Evolutionary conservation across 2,113 vertebrate genomes (phyloP).

Genomic region (Ctenomys sociabilis): DNA sequence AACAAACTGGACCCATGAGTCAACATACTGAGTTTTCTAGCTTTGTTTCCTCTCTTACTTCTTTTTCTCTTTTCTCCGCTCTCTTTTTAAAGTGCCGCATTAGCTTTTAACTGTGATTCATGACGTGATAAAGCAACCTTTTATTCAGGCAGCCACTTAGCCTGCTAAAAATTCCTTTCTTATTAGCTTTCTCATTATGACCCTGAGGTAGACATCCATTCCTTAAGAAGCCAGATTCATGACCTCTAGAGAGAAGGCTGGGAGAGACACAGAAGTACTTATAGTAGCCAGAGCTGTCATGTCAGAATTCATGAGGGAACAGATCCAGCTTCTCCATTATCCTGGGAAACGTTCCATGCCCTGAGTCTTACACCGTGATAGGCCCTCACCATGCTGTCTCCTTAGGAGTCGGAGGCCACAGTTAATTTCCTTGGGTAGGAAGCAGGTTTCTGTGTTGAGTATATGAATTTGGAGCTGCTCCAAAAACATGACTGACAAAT

Average conservation of each 20-base stretch:
- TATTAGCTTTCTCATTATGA: constrained; percentile 65
- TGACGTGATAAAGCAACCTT: constrained; percentile 68
- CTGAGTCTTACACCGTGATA: not conserved
- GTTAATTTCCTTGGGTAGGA: not conserved
- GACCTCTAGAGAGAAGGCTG: not conserved
- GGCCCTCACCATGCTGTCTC: accelerated
- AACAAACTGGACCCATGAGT: not conserved
- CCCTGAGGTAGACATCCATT: not conserved
- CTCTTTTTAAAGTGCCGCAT: not conserved
- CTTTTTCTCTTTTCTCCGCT: not conserved
- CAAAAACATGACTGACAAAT: not conserved
- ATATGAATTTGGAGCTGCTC: not conserved
- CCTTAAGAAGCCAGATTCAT: not conserved
- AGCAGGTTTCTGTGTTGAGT: not conserved
- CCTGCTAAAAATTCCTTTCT: constrained; percentile 56
- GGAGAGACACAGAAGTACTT: not conserved
- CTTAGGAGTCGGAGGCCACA: not conserved
- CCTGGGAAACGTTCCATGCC: not conserved
- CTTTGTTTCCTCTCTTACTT: not conserved
- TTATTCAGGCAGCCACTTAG: constrained; percentile 63
- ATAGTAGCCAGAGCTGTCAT: not conserved
- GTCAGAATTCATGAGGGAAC: not conserved
- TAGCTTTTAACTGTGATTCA: constrained; percentile 70
- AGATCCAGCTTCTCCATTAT: not conserved
- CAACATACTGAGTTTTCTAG: not conserved